phyloP scores from a whole-genome alignment of 2,797 vertebrate genomes.

The Aplochiton taeniatus region DNA sequence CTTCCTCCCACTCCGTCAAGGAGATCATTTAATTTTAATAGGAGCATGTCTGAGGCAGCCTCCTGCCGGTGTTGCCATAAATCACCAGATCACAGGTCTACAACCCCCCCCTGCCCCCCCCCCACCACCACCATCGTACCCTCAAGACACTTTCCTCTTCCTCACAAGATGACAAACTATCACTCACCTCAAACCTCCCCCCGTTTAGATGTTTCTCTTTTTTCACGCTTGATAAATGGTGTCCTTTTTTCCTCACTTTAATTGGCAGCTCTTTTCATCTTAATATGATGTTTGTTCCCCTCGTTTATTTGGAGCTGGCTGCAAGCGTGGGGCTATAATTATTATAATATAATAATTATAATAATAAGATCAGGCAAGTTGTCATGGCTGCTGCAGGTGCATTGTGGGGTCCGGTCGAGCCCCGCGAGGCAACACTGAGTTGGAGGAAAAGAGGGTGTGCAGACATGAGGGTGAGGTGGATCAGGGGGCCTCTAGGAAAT shows the following conservation, averaged over 20 bases:
- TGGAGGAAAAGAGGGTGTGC: constrained; percentile 38
- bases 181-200: constrained; percentile 85
- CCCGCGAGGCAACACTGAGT: neutral
- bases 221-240: constrained; percentile 88
- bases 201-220: constrained; percentile 70
- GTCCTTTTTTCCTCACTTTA: constrained; percentile 66
- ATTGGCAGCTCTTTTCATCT: constrained; percentile 79
- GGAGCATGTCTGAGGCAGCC: constrained; percentile 85
- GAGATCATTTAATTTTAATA: constrained; percentile 95
- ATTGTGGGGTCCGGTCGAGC: constrained; percentile 40
- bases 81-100: constrained; percentile 91
- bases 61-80: constrained; percentile 88
- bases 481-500: neutral
- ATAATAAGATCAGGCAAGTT: constrained; percentile 74
- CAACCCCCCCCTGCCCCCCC: constrained; percentile 81
- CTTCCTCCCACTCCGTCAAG: constrained; percentile 76
- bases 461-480: neutral
- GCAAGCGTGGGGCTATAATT: constrained; percentile 70
- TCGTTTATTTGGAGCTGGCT: constrained; percentile 70
- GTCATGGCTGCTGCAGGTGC: constrained; percentile 75
- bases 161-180: constrained; percentile 85
- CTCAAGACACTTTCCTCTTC: constrained; percentile 91
- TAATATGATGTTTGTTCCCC: constrained; percentile 83
- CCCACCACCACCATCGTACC: constrained; percentile 82
- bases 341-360: too few species aligned